These are phyloP conservation scores for Sycophila sp. DNA, from an alignment of 1,140 invertebrate species.

Conservation along the genomic window DNA sequence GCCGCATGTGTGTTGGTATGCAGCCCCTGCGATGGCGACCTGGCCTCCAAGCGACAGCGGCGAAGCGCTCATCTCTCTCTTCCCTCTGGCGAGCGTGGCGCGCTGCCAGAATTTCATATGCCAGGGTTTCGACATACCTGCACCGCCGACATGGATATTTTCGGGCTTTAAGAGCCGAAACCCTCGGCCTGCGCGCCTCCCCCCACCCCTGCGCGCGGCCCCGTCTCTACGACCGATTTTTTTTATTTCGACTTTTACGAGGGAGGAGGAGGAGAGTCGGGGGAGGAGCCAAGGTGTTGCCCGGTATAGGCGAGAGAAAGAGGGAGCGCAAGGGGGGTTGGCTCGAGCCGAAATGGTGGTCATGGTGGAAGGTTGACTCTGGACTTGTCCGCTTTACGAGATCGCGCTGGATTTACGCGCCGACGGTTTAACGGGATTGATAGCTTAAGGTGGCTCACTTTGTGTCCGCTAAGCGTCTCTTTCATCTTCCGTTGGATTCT, in stretches of 20 bases:
- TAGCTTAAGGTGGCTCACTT: too few relatives aligned
- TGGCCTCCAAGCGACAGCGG: constrained; percentile 39
- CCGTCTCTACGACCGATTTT: constrained; percentile 30
- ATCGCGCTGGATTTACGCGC: too few relatives aligned
- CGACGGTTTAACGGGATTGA: too few relatives aligned
- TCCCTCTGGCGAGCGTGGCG: constrained; percentile 43
- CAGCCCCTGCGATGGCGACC: too few relatives aligned
- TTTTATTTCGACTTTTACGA: not conserved
- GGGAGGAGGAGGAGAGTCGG: not conserved
- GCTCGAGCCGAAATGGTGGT: too few relatives aligned
- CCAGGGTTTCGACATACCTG: constrained; percentile 57
- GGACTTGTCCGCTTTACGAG: too few relatives aligned
- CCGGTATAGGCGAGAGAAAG: not conserved
- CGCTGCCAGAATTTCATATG: constrained; percentile 52
- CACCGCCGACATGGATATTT: constrained; percentile 61
- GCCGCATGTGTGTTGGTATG: too few relatives aligned
- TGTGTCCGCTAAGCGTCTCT: too few relatives aligned
- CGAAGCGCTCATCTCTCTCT: constrained; percentile 10
- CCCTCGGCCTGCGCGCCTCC: constrained; percentile 38
- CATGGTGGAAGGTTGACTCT: too few relatives aligned
- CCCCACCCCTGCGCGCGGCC: not conserved
- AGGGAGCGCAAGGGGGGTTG: too few relatives aligned
- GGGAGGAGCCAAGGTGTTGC: not conserved
- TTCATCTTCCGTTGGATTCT: too few relatives aligned
- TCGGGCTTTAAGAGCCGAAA: constrained; percentile 57